These are phyloP conservation scores for Misgurnus mizolepis DNA, from an alignment of 2,113 vertebrate species.

Conservation along the genomic window DNA sequence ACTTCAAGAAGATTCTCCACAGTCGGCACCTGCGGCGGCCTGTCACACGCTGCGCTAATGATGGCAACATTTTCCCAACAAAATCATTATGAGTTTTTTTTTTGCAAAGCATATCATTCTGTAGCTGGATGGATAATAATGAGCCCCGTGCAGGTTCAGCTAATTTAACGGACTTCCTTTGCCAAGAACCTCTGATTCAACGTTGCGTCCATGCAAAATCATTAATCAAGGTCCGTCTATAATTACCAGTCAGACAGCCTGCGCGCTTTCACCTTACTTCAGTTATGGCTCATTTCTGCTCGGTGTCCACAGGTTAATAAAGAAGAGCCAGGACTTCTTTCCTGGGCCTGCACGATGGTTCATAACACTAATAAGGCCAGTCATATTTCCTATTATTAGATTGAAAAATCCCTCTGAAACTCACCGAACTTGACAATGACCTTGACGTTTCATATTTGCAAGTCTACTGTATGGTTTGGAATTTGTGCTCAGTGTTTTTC, in stretches of 20 bases:
- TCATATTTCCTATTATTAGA: slow-evolving; percentile 37
- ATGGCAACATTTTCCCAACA: slow-evolving; percentile 12
- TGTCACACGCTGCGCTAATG: not conserved
- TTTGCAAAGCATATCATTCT: slow-evolving; percentile 4
- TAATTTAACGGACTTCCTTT: slow-evolving; percentile 44
- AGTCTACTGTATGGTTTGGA: not conserved
- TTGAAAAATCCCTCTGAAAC: slow-evolving; percentile 26
- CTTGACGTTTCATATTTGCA: slow-evolving; percentile 20
- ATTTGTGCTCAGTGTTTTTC: not conserved
- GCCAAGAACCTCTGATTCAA: slow-evolving; percentile 37
- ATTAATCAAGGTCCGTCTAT: slow-evolving; percentile 49
- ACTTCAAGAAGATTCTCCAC: not conserved
- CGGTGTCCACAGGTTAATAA: slow-evolving; percentile 44
- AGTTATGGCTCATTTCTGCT: slow-evolving; percentile 51
- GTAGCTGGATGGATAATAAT: slow-evolving; percentile 26
- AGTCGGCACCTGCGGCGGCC: not conserved
- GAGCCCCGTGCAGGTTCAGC: slow-evolving; percentile 20
- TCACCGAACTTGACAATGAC: slow-evolving; percentile 4
- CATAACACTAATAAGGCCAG: slow-evolving; percentile 41
- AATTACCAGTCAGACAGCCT: slow-evolving; percentile 45
- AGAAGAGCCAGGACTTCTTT: slow-evolving; percentile 29
- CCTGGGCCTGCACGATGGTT: slow-evolving; percentile 5
- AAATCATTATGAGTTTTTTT: slow-evolving; percentile 30
- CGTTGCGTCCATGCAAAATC: not conserved
- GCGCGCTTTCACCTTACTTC: slow-evolving; percentile 38